A percentile compares a stretch with the other conserved stretches of the same genome.
Conservation (phyloP, 2,797 vertebrate genomes). For the Lagothrix lagotricha region DNA sequence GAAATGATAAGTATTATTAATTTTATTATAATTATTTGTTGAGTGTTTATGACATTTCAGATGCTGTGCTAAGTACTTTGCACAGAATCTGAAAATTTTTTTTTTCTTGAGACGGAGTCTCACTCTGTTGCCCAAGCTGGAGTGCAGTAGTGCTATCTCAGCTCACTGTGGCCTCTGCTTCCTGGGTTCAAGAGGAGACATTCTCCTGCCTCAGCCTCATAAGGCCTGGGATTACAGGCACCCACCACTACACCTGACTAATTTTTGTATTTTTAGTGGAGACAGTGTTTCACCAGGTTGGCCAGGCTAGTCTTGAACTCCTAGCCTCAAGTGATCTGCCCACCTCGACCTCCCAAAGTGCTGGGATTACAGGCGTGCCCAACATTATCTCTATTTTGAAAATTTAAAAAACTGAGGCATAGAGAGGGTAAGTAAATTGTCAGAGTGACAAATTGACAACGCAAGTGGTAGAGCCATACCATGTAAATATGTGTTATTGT, state of each 20-base stretch:
- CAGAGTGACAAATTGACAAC: not conserved
- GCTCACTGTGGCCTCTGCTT: not conserved
- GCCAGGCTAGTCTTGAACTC: not conserved
- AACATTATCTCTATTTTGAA: not conserved
- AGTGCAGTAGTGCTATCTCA: not conserved
- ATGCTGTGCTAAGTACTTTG: not conserved
- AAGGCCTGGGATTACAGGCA: not conserved
- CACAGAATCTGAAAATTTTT: not conserved
- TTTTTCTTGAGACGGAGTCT: not conserved
- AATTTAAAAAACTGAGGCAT: not conserved
- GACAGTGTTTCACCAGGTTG: not conserved
- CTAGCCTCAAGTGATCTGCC: not conserved
- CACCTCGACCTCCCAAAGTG: not conserved
- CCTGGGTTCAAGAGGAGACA: not conserved
- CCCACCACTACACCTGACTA: not conserved
- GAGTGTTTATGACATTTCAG: not conserved
- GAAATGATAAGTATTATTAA: not conserved
- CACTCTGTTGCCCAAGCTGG: not conserved
- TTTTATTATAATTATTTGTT: not conserved
- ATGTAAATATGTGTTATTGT: not conserved
- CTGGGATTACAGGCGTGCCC: not conserved
- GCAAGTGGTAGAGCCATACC: not conserved
- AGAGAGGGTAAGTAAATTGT: not conserved
- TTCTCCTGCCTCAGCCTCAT: not conserved
- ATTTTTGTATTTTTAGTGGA: not conserved